Conservation (phyloP, 2,888 invertebrate genomes). For the Eupithecia vulgata region DNA sequence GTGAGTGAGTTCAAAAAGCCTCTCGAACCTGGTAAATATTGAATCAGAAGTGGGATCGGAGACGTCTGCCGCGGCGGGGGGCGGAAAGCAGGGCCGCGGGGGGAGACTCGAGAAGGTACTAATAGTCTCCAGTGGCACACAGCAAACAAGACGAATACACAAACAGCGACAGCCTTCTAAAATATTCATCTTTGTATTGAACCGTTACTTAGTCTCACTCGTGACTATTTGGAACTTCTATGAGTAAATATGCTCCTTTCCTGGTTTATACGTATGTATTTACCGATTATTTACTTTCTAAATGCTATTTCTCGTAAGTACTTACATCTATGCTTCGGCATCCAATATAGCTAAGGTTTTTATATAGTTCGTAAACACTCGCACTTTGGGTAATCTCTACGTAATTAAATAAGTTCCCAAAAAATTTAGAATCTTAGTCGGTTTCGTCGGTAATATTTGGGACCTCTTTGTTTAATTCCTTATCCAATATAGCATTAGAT, state of each 20-base stretch:
- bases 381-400: too few relatives aligned
- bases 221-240: constrained; percentile 48
- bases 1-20: constrained; percentile 79
- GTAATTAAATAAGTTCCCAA: too few relatives aligned
- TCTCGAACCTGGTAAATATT: constrained; percentile 83
- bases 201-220: constrained; percentile 56
- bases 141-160: constrained; percentile 75
- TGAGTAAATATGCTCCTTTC: constrained; percentile 18
- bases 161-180: constrained; percentile 73
- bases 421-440: too few relatives aligned
- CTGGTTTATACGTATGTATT: constrained; percentile 1
- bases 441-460: too few relatives aligned
- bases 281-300: constrained; percentile 9
- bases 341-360: too few relatives aligned
- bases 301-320: not conserved
- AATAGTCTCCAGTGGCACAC: constrained; percentile 84
- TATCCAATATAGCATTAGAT: not conserved
- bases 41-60: constrained; percentile 83
- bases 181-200: constrained; percentile 76
- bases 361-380: too few relatives aligned
- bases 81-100: constrained; percentile 46
- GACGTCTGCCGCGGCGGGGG: constrained; percentile 68
- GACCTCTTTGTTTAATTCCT: too few relatives aligned
- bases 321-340: not conserved
- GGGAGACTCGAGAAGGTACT: constrained; percentile 56